These are phyloP conservation scores for Hydrozoanthus gracilis DNA, from an alignment of 92 coral and sea anemone species.

Conservation along the genomic window DNA sequence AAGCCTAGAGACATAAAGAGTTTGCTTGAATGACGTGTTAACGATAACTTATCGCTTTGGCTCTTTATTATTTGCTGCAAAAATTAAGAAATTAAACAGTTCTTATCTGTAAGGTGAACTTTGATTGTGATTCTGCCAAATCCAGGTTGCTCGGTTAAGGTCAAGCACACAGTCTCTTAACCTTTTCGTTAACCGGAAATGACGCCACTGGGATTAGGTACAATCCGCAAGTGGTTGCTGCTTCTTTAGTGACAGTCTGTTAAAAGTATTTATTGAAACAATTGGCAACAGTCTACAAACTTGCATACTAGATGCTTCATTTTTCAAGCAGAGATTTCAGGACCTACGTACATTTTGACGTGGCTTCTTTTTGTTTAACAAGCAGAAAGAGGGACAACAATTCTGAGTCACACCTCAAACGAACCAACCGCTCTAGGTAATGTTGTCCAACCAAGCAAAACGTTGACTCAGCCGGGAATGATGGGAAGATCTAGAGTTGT, in stretches of 20 bases:
- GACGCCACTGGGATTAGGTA: neutral
- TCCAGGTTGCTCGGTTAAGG: constrained; percentile 32
- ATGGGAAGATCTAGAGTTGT: neutral
- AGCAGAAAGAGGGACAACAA: too few relatives aligned
- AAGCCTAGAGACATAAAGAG: too few relatives aligned
- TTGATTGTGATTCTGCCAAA: constrained; percentile 71
- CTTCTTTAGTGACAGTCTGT: neutral
- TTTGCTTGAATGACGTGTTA: too few relatives aligned
- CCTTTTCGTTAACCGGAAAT: neutral
- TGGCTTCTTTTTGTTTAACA: too few relatives aligned
- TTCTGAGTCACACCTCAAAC: too few relatives aligned
- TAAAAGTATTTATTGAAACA: neutral
- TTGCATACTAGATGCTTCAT: too few relatives aligned
- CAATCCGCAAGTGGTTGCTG: constrained; percentile 3
- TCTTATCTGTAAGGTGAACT: constrained; percentile 64
- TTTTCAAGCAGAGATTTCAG: too few relatives aligned
- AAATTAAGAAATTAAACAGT: constrained; percentile 41
- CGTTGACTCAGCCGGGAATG: neutral
- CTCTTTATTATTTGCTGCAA: too few relatives aligned
- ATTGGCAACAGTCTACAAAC: too few relatives aligned
- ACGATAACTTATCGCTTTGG: too few relatives aligned
- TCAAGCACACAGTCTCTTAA: neutral
- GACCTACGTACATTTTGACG: too few relatives aligned
- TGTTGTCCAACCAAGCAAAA: too few relatives aligned
- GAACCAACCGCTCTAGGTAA: neutral